Conservation (phyloP, 2,888 invertebrate genomes). For the Bombyx huttoni region DNA sequence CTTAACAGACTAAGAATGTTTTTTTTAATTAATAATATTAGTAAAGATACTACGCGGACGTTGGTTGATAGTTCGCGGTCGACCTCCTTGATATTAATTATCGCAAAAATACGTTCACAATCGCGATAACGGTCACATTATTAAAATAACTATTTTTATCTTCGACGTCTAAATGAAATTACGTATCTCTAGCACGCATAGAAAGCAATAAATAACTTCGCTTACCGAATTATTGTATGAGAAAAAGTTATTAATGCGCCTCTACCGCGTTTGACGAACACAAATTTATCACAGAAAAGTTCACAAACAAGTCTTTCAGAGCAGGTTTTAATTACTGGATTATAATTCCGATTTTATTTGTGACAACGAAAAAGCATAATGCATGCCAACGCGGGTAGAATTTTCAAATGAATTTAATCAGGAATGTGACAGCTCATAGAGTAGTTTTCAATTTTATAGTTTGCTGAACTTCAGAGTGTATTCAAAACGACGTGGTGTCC, state of each 20-base stretch:
- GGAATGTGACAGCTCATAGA: too few species aligned
- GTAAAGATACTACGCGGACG: background rate
- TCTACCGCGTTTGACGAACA: constrained; percentile 8
- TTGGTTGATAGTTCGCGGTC: background rate
- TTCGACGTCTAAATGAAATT: constrained; percentile 9
- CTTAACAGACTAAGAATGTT: too few species aligned
- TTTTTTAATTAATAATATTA: too few species aligned
- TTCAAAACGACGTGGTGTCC: too few species aligned
- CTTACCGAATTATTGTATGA: constrained; percentile 2
- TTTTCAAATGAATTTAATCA: constrained; percentile 46
- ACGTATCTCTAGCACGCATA: background rate
- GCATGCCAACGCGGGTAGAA: constrained; percentile 61
- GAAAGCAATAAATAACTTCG: constrained; percentile 2
- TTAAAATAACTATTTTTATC: constrained; percentile 15
- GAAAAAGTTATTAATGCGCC: constrained; percentile 2
- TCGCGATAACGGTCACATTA: constrained; percentile 7
- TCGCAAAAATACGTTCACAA: background rate
- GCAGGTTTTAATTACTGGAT: constrained; percentile 23
- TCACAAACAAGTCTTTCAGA: constrained; percentile 33
- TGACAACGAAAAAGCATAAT: constrained; percentile 26
- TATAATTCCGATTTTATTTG: constrained; percentile 29
- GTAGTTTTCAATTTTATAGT: too few species aligned
- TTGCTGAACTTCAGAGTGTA: too few species aligned
- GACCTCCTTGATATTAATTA: background rate
- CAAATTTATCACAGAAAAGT: constrained; percentile 45